Evolutionary conservation across 2,113 vertebrate genomes (phyloP).

Genomic region (Sceloporus undulatus): DNA sequence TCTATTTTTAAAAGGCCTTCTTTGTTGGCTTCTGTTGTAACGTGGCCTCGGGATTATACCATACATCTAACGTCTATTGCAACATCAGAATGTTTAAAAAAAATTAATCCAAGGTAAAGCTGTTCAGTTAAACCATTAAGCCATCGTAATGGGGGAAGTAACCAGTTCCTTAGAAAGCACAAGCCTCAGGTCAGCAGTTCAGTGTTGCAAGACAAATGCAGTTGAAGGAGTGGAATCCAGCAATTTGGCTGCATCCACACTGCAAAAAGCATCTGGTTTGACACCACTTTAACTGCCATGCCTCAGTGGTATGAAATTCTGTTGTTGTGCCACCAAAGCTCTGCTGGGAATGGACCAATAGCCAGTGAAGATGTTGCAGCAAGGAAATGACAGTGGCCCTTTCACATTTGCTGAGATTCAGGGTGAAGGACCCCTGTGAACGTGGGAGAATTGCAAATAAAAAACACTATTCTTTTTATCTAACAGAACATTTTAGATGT

Average conservation of each 20-base stretch:
- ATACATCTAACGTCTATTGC: not conserved
- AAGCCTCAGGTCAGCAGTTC: not conserved
- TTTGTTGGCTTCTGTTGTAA: not conserved
- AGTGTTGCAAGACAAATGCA: not conserved
- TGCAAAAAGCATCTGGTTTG: no score
- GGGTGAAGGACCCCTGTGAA: no score
- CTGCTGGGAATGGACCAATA: no score
- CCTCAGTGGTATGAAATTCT: no score
- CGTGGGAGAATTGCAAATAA: no score
- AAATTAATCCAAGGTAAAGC: not conserved
- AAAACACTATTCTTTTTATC: no score
- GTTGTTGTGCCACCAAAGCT: no score
- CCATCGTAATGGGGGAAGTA: rapidly evolving
- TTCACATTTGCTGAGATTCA: no score
- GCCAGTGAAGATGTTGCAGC: no score
- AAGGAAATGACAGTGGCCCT: no score
- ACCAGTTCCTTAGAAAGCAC: not conserved
- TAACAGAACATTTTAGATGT: no score
- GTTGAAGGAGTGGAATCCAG: not conserved
- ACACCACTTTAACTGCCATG: no score
- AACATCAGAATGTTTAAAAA: not conserved
- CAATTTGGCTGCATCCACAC: not conserved
- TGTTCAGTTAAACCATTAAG: rapidly evolving
- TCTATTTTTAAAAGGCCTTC: not conserved
- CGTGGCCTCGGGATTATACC: not conserved